These are phyloP conservation scores for Halcyon senegalensis DNA, from an alignment of 2,113 vertebrate genomes.

Conservation along the genomic window DNA sequence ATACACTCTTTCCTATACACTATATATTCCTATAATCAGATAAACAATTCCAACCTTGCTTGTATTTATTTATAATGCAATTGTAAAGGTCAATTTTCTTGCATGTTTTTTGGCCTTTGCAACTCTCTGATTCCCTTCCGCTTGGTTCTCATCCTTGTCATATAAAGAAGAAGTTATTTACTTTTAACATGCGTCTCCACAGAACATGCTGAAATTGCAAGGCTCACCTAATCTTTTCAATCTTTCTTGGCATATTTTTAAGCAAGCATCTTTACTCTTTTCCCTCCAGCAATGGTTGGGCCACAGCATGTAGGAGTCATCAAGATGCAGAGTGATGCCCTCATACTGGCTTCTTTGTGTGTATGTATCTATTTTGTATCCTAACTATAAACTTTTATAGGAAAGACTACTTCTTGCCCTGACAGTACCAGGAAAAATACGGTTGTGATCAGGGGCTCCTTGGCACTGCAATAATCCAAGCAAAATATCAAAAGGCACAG, in stretches of 20 bases:
- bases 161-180: neutral
- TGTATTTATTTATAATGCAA: neutral
- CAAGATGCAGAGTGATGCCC: neutral
- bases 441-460: neutral
- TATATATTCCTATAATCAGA: neutral
- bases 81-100: neutral
- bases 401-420: neutral
- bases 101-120: neutral
- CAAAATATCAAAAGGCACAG: neutral
- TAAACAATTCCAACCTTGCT: neutral
- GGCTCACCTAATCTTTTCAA: neutral
- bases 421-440: neutral
- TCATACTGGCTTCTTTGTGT: neutral
- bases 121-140: neutral
- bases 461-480: neutral
- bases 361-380: neutral
- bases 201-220: neutral
- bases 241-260: neutral
- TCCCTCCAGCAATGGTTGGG: neutral
- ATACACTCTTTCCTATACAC: neutral
- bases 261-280: neutral
- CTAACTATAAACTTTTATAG: neutral
- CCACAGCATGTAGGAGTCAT: neutral
- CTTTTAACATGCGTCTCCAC: neutral
- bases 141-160: neutral